Percentiles rank a stretch among this genome's conserved stretches.
phyloP scores from a whole-genome alignment of 2,797 vertebrate species.

The Lepidocolaptes lacrymiger region DNA sequence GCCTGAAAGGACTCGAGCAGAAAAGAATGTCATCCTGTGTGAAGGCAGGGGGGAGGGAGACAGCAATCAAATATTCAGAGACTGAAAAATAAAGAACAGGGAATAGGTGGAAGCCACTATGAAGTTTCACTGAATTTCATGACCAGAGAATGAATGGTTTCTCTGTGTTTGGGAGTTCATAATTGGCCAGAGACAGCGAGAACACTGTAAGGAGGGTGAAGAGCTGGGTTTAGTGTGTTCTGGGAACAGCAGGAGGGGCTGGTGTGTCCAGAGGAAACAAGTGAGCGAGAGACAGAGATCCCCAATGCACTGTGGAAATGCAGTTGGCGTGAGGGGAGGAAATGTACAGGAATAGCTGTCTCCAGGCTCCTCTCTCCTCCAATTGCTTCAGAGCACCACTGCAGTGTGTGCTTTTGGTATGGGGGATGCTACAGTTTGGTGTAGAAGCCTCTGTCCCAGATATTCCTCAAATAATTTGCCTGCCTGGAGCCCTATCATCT shows the following conservation, averaged over 20 bases:
- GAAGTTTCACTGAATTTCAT: background rate
- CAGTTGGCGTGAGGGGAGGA: background rate
- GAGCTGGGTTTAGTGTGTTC: background rate
- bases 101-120: background rate
- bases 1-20: background rate
- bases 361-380: background rate
- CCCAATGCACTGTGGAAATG: background rate
- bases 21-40: slow-evolving; percentile 1
- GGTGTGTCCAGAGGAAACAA: background rate
- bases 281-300: background rate
- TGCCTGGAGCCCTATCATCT: slow-evolving; percentile 1
- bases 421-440: background rate
- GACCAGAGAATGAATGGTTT: background rate
- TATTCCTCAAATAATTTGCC: background rate
- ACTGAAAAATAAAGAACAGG: background rate
- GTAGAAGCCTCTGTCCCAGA: slow-evolving; percentile 10
- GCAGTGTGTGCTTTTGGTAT: background rate
- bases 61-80: slow-evolving; percentile 12
- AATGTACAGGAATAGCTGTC: background rate
- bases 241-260: background rate
- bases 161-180: background rate
- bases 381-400: background rate
- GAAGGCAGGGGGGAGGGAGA: background rate
- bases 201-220: background rate
- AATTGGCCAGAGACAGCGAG: background rate